A percentile compares a stretch with the other conserved stretches of the same genome.
Evolutionary conservation across 2,113 vertebrate species (phyloP).

Genomic region (Phocoena phocoena): DNA sequence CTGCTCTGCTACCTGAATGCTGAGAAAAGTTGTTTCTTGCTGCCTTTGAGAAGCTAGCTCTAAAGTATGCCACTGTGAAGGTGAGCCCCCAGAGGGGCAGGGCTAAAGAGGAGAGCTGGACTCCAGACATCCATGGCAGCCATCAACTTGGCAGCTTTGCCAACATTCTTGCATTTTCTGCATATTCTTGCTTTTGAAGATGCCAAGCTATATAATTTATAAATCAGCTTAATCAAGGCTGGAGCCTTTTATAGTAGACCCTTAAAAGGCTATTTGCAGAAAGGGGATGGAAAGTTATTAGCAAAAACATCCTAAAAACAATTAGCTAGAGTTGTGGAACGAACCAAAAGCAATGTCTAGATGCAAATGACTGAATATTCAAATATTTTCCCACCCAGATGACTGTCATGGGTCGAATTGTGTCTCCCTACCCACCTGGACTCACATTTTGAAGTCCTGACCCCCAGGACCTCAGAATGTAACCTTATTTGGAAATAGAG

Average conservation of each 20-base stretch:
- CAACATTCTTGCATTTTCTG: not conserved
- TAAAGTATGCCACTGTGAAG: fast-evolving
- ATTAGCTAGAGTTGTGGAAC: not conserved
- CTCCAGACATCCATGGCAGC: not conserved
- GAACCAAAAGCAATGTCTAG: not conserved
- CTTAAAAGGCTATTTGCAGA: not conserved
- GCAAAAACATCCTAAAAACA: not conserved
- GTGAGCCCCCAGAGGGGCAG: fast-evolving
- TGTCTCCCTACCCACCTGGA: not conserved
- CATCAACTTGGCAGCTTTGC: not conserved
- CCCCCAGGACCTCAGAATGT: not conserved
- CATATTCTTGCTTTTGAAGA: conserved; percentile 6
- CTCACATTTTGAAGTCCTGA: not conserved
- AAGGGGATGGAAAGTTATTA: not conserved
- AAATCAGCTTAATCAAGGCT: not conserved
- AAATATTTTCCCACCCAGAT: not conserved
- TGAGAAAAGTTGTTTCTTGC: not conserved
- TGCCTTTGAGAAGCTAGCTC: not conserved
- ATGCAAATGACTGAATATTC: not conserved
- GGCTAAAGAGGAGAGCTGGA: too few species aligned
- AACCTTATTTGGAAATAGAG: not conserved
- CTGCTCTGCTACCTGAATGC: not conserved
- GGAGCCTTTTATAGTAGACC: not conserved
- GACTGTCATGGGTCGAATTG: not conserved
- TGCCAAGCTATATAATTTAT: not conserved